Evolutionary conservation across 2,113 vertebrate genomes (phyloP).

Genomic region (Willisornis vidua): DNA sequence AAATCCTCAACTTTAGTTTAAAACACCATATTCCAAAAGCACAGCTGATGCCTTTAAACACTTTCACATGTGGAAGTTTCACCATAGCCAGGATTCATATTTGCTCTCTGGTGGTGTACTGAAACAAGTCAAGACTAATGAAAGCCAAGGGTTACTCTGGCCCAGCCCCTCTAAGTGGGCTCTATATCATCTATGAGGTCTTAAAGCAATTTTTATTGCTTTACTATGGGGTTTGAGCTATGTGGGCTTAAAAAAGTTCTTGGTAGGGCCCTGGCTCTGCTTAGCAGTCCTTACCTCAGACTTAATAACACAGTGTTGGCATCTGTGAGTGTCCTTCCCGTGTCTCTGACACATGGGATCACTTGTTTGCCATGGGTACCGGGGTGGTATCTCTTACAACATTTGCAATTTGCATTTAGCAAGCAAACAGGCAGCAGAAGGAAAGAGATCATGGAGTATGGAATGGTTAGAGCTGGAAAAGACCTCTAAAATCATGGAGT

Average conservation of each 20-base stretch:
- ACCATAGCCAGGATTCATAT: neutral
- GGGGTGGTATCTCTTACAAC: neutral
- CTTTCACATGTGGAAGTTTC: constrained; percentile 11
- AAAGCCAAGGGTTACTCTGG: neutral
- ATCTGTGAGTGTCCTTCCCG: neutral
- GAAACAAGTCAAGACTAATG: neutral
- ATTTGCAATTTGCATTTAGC: neutral
- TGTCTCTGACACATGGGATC: neutral
- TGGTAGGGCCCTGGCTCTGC: neutral
- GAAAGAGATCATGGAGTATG: neutral
- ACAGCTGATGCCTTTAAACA: constrained; percentile 8
- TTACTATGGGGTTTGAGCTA: neutral
- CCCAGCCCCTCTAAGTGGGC: neutral
- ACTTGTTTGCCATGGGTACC: neutral
- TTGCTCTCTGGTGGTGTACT: neutral
- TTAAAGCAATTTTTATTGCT: constrained; percentile 28
- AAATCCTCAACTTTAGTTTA: neutral
- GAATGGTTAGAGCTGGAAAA: neutral
- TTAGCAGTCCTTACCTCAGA: constrained; percentile 11
- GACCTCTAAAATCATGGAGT: neutral
- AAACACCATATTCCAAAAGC: neutral
- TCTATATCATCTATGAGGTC: constrained; percentile 4
- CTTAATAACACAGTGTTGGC: neutral
- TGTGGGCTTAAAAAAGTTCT: constrained; percentile 6
- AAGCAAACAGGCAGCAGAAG: neutral